Percentiles rank a stretch among this genome's conserved stretches.
Conservation (phyloP, 1,140 invertebrate species). For the Acromyrmex charruanus region DNA sequence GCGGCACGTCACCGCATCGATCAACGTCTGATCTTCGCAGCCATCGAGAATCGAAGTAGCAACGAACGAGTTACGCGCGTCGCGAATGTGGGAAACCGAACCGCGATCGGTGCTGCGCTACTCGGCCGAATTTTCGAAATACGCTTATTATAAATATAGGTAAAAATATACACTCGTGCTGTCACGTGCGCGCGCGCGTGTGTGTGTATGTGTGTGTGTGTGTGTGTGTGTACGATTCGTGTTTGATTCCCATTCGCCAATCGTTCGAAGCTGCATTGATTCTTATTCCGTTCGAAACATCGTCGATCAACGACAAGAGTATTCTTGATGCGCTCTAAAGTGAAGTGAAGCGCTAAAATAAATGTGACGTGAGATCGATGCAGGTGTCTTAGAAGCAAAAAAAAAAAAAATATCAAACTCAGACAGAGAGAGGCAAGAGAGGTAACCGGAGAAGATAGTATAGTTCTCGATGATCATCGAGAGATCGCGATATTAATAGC, state of each 20-base stretch:
- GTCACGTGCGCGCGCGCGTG: not conserved
- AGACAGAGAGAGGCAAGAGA: slow-evolving; percentile 33
- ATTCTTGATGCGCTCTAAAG: not conserved
- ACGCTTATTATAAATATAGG: slow-evolving; percentile 73
- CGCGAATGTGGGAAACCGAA: not conserved
- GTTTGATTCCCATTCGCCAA: slow-evolving; percentile 37
- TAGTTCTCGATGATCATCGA: slow-evolving; percentile 54
- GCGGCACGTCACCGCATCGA: not conserved
- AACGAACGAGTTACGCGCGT: not conserved
- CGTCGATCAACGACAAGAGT: not conserved
- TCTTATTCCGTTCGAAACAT: not conserved
- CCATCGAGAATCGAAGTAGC: not conserved
- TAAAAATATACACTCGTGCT: slow-evolving; percentile 36
- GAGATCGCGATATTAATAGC: slow-evolving; percentile 64
- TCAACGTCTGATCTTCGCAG: slow-evolving; percentile 14
- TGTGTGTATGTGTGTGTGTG: not conserved
- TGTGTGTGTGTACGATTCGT: not conserved
- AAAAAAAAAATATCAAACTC: slow-evolving; percentile 25
- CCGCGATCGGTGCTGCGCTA: not conserved
- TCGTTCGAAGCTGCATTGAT: slow-evolving; percentile 18
- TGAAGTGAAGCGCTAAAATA: slow-evolving; percentile 11
- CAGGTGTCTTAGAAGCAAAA: not conserved
- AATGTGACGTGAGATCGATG: slow-evolving; percentile 2
- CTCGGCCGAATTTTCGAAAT: slow-evolving; percentile 70
- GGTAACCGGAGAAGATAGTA: slow-evolving; percentile 3